Conservation (phyloP, 2,888 invertebrate genomes). For the Parascotia fuliginaria region DNA sequence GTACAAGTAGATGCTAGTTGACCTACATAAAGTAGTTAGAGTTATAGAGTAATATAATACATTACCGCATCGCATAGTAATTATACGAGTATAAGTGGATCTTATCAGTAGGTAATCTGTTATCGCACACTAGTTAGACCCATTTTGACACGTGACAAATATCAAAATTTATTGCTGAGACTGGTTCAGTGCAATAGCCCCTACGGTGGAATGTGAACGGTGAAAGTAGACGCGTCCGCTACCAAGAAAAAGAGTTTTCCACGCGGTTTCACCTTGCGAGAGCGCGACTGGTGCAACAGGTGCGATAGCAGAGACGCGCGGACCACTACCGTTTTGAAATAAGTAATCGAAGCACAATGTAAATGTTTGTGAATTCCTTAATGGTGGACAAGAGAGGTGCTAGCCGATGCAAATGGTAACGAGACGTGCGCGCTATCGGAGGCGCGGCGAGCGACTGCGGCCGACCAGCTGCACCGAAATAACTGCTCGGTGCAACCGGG, state of each 20-base stretch:
- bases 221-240: conserved; percentile 82
- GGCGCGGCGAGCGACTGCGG: conserved; percentile 77
- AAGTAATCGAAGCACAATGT: conserved; percentile 38
- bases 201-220: conserved; percentile 74
- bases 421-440: conserved; percentile 72
- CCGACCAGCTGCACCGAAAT: conserved; percentile 80
- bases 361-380: conserved; percentile 37
- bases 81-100: conserved; percentile 40
- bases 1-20: conserved; percentile 26
- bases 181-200: conserved; percentile 65
- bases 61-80: conserved; percentile 45
- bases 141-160: conserved; percentile 60
- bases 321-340: conserved; percentile 30
- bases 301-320: conserved; percentile 50
- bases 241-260: conserved; percentile 82
- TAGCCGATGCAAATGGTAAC: conserved; percentile 52
- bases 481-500: conserved; percentile 83
- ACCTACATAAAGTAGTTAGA: conserved; percentile 45
- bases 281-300: conserved; percentile 69
- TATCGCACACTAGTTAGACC: conserved; percentile 56
- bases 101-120: conserved; percentile 51
- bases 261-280: conserved; percentile 80
- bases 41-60: conserved; percentile 36
- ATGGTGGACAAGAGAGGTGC: conserved; percentile 55
- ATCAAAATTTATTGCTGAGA: conserved; percentile 55